Evolutionary conservation across 2,797 vertebrate species (phyloP).

Genomic region (Calcarius lapponicus): DNA sequence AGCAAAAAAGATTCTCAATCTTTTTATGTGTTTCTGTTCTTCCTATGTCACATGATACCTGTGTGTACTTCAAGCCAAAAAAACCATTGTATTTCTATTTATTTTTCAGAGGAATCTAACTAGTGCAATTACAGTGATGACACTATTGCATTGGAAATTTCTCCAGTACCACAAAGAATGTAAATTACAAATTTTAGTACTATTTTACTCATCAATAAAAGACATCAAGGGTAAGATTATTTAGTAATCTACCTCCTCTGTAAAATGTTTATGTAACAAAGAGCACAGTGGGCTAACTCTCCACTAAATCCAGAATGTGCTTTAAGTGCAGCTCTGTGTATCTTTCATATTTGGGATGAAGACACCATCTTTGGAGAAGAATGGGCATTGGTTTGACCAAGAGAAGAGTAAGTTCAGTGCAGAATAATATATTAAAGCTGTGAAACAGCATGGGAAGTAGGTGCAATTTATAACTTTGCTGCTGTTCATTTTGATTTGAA

Average conservation of each 20-base stretch:
- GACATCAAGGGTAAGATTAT: background rate
- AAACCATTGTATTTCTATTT: background rate
- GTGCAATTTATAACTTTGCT: background rate
- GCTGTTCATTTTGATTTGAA: background rate
- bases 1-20: background rate
- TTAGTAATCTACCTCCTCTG: background rate
- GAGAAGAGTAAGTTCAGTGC: background rate
- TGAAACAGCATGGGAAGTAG: background rate
- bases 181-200: background rate
- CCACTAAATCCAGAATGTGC: background rate
- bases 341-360: background rate
- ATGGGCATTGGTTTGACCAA: background rate
- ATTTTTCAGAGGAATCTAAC: background rate
- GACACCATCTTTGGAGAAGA: background rate
- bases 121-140: background rate
- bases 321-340: background rate
- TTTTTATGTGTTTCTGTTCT: background rate
- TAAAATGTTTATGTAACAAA: background rate
- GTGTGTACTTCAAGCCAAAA: background rate
- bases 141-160: background rate
- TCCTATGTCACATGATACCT: background rate
- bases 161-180: background rate
- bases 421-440: background rate
- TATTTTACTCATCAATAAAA: background rate
- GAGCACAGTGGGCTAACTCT: background rate